Base-by-base conservation (phyloP, 2,888 invertebrate genomes). In the Polydrusus tereticollis region DNA sequence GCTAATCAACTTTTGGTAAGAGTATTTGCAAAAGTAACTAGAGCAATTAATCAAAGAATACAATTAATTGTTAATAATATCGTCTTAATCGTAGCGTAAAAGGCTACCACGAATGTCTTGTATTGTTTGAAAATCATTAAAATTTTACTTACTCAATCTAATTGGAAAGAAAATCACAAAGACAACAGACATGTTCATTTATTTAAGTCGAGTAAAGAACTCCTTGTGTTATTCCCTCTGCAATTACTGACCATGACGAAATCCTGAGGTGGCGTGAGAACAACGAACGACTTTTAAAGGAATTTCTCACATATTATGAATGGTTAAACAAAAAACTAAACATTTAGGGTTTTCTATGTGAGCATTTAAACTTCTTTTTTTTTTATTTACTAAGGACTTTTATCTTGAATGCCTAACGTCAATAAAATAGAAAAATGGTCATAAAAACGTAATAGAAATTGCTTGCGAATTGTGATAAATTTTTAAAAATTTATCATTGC, bases 261-360 rank as follows among this genome's bases (percentile, higher is more conserved):
- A 58, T 55, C 38, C 36, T 64, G 69, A 33, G 62, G 69, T 57
- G 70, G 70, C 70, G 70, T 70, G 70, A 64, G 70, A 70, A 70
- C 64, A 6, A 18, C 33, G 47, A n/a, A 33, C 38, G 23, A 23
- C 16, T 58, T 70, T 55, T 65, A 59, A 64, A 65, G 58, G 70
- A 70, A 70, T 58, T 64, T 70, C 58, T 59, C 70, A 70, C 64
- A 60, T 64, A 70, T 70, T 70, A 64, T 12, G 29, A 26, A 52
- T 26, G 52, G 7, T 26, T 26, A 14, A 52, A 52, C 5, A 55
- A 1, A 29, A 29, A 29, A 12, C 16, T 16, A 10, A 29, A 29
- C 52, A 16, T 55, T 55, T 55, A n/a, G n/a, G n/a, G n/a, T n/a
- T 16, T 29, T 29, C 29, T 47, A 47, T 23, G 47, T 47, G 21